phyloP scores from a whole-genome alignment of 2,888 invertebrate species.

The Ceriagrion tenellum region DNA sequence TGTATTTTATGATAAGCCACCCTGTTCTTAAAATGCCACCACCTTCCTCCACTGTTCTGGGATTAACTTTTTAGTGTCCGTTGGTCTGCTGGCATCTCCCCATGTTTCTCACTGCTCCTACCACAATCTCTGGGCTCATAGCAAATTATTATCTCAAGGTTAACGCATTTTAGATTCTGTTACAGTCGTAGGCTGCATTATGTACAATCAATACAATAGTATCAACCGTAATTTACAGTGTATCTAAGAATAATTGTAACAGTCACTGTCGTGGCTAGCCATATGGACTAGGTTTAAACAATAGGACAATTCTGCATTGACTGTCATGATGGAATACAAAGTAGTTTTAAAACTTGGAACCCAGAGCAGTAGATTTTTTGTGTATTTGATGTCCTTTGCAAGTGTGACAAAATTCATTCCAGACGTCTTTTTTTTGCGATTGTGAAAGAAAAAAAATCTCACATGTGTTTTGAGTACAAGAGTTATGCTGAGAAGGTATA shows the following conservation, averaged over 20 bases:
- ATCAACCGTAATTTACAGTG: slow-evolving; percentile 65
- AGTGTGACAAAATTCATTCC: slow-evolving; percentile 66
- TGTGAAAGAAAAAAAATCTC: slow-evolving; percentile 62
- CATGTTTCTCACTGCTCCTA: slow-evolving; percentile 81
- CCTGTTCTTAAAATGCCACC: slow-evolving; percentile 57
- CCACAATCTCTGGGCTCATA: slow-evolving; percentile 79
- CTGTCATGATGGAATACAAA: slow-evolving; percentile 62
- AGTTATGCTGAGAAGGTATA: slow-evolving; percentile 63
- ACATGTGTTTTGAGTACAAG: slow-evolving; percentile 63
- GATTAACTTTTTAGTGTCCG: slow-evolving; percentile 29
- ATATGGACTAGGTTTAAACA: slow-evolving; percentile 60
- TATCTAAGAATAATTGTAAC: slow-evolving; percentile 62
- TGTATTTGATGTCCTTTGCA: slow-evolving; percentile 65
- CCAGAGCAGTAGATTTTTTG: slow-evolving; percentile 64
- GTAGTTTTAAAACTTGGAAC: slow-evolving; percentile 64
- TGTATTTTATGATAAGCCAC: background rate
- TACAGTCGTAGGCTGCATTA: slow-evolving; percentile 66
- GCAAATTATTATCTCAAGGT: slow-evolving; percentile 64
- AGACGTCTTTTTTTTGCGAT: slow-evolving; percentile 60
- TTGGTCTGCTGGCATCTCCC: slow-evolving; percentile 58
- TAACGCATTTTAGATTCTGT: slow-evolving; percentile 62
- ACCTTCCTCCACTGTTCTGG: slow-evolving; percentile 51
- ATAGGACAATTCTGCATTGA: slow-evolving; percentile 46
- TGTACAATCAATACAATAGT: slow-evolving; percentile 59
- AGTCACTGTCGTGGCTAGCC: slow-evolving; percentile 58